phyloP scores from a whole-genome alignment of 2,797 vertebrate genomes.

The Sebastes kiyomatsui region DNA sequence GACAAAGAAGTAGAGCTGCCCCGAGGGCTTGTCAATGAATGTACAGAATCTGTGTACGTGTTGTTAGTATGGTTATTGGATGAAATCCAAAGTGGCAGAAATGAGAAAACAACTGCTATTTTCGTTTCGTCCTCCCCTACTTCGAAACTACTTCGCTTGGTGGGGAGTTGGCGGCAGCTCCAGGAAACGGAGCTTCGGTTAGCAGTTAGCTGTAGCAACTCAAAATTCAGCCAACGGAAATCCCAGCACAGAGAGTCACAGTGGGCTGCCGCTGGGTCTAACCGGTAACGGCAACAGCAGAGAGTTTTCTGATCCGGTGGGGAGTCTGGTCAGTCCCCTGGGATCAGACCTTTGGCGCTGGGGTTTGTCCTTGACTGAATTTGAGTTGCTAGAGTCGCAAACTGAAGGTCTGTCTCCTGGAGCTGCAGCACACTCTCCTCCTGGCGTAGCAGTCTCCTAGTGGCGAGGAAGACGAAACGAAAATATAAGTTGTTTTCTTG shows the following conservation, averaged over 20 bases:
- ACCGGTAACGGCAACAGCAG: not conserved
- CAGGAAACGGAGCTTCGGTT: not conserved
- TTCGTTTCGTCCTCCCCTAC: no score
- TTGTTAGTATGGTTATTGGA: no score
- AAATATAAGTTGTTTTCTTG: not conserved
- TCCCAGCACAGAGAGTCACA: not conserved
- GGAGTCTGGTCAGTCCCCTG: not conserved
- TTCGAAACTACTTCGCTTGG: not conserved
- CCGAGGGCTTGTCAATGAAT: no score
- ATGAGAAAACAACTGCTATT: no score
- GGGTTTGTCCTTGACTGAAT: not conserved
- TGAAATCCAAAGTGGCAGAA: no score
- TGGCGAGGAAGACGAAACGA: not conserved
- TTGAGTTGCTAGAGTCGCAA: not conserved
- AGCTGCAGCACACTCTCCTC: rapidly evolving
- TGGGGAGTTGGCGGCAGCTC: not conserved
- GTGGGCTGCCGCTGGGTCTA: not conserved
- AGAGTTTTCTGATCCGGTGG: not conserved
- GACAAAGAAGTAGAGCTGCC: not conserved
- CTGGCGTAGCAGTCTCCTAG: not conserved
- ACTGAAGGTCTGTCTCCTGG: not conserved
- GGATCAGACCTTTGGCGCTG: not conserved
- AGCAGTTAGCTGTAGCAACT: not conserved
- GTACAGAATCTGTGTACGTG: no score
- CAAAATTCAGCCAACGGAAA: not conserved